Percentiles rank a stretch among this genome's conserved stretches.
phyloP scores from a whole-genome alignment of 2,797 vertebrate genomes.

The Eurystomus glaucurus region DNA sequence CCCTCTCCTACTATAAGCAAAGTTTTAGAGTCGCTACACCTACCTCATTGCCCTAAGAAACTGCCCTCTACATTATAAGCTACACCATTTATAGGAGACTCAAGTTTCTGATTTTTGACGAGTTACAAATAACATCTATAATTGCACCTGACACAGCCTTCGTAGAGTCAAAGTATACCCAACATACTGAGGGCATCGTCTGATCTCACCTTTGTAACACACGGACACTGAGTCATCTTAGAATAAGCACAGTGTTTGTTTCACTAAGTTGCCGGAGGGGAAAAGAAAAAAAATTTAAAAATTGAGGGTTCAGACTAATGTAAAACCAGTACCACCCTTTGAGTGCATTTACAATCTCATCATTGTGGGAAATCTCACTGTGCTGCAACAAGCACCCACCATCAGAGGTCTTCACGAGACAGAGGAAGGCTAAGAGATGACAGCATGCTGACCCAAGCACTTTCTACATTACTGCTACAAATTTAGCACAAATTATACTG shows the following conservation, averaged over 20 bases:
- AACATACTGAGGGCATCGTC: rapidly evolving
- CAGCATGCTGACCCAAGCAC: not conserved
- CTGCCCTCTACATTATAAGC: not conserved
- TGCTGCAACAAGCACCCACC: not conserved
- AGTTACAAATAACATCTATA: not conserved
- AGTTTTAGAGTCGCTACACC: not conserved
- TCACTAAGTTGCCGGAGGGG: not conserved
- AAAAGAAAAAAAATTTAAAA: not conserved
- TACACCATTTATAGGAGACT: not conserved
- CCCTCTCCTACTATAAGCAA: not conserved
- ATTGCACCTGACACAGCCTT: not conserved
- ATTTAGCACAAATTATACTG: not conserved
- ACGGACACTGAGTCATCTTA: not conserved
- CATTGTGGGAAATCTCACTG: not conserved
- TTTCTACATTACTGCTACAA: not conserved
- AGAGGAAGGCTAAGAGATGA: not conserved
- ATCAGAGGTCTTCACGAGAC: not conserved
- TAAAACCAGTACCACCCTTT: not conserved
- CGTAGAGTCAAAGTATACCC: not conserved
- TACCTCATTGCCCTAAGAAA: not conserved
- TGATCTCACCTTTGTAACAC: slow-evolving; percentile 32
- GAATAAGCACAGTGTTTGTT: not conserved
- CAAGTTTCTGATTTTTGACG: not conserved
- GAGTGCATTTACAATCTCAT: not conserved
- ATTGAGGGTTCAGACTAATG: not conserved